These are phyloP conservation scores for Pachydiplax longipennis DNA, from an alignment of 2,888 invertebrate genomes.

Conservation along the genomic window DNA sequence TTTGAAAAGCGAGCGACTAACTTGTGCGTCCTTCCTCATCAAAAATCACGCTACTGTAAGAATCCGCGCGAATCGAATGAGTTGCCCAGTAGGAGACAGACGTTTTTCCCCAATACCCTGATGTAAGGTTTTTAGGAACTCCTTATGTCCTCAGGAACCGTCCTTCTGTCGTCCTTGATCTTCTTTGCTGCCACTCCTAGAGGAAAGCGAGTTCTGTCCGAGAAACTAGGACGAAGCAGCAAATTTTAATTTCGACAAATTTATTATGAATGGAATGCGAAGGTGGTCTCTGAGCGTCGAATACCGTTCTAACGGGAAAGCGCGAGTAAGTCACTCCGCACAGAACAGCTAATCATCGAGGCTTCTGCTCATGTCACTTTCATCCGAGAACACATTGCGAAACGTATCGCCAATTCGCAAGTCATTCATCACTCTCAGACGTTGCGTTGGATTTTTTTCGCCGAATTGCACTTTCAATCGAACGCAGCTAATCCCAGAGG, in stretches of 20 bases:
- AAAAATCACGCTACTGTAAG: too few relatives aligned
- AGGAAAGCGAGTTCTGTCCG: background rate
- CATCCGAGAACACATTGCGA: background rate
- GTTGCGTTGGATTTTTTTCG: background rate
- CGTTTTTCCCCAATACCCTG: too few relatives aligned
- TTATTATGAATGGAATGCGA: background rate
- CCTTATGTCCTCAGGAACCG: background rate
- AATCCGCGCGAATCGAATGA: too few relatives aligned
- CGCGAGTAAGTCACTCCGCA: background rate
- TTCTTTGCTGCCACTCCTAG: background rate
- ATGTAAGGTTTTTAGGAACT: too few relatives aligned
- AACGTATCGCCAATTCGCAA: background rate
- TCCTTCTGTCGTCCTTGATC: background rate
- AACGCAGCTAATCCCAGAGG: background rate
- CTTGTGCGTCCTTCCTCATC: too few relatives aligned
- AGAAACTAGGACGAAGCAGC: background rate
- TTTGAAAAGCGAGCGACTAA: too few relatives aligned
- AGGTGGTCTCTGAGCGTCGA: too few relatives aligned
- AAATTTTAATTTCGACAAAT: background rate
- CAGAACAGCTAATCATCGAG: background rate
- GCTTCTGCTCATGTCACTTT: background rate
- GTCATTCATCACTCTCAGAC: background rate
- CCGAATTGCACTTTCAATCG: background rate
- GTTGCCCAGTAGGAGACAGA: too few relatives aligned
- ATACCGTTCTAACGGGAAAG: background rate